Evolutionary conservation across 2,113 vertebrate species (phyloP).

Genomic region (Trogon surrucura): DNA sequence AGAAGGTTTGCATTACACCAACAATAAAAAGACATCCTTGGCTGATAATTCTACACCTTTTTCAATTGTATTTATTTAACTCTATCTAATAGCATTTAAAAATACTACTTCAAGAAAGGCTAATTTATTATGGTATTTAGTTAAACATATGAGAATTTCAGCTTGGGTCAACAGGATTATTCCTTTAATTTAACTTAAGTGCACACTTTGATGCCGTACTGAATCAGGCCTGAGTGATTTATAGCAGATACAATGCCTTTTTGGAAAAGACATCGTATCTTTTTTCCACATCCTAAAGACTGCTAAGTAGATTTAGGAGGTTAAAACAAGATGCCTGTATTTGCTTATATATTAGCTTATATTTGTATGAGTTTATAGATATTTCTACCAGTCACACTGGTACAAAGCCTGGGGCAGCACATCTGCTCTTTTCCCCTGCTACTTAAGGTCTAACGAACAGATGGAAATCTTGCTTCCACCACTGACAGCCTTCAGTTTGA

Average conservation of each 20-base stretch:
- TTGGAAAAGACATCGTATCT: background rate
- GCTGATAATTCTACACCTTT: background rate
- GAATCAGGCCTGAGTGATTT: background rate
- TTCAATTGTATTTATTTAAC: background rate
- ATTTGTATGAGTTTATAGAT: background rate
- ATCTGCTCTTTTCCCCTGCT: constrained; percentile 18
- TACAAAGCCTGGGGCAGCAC: constrained; percentile 21
- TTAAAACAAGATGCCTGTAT: background rate
- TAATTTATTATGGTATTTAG: background rate
- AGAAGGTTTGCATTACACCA: background rate
- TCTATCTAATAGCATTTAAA: background rate
- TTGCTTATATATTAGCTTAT: background rate
- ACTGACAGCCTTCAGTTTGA: constrained; percentile 7
- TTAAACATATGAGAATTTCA: background rate
- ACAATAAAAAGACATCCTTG: background rate
- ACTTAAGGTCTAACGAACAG: background rate
- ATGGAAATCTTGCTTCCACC: constrained; percentile 19
- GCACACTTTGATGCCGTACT: background rate
- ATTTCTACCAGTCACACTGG: constrained; percentile 3
- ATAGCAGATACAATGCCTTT: background rate
- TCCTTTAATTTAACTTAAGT: background rate
- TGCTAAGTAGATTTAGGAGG: background rate
- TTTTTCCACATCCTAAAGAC: background rate
- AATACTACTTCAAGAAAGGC: background rate
- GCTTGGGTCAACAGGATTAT: background rate